Evolutionary conservation across 1,140 invertebrate species (phyloP), one percentile per base, ranked within the genome.

Genomic region (Neodiprion pinetum): DNA sequence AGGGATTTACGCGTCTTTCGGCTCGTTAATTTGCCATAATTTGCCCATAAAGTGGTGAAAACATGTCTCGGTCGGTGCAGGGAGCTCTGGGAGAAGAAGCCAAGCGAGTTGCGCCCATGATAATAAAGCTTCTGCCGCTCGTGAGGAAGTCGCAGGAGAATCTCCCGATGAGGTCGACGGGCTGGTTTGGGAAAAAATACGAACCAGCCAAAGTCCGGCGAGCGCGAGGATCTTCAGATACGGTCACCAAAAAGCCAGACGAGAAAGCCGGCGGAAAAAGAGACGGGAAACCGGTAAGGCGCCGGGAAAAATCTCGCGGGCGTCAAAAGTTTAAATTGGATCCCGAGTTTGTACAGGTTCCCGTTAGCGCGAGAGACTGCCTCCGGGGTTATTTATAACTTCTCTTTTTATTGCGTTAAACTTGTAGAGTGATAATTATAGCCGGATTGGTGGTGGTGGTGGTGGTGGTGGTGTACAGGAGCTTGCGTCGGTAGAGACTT

Each of bases 21-120:
- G 53, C 53, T 61, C 53, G 53, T 61, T 61, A 61, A 61, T 61
- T 61, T 61, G 53, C 53, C 53, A 61, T 61, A 61, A 61, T 61
- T 61, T 61, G 53, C 3, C 53, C 53, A 61, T 61, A 61, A 61
- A 61, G n/a, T 17, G n/a, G 53, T 9, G 53, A 9, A 61, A 61
- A 61, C 53, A 61, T 61, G 3, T 40, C 28, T 40, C 28, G 28
- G 28, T 5, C 28, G 4, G 28, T 40, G 28, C 28, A 40, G 1
- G 28, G 28, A 40, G 28, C 28, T 40, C 2, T 40, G 28, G 5
- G 28, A 40, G 28, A 40, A 40, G 2, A 40, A 40, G 28, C 28
- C 28, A 40, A 40, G 28, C 28, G 28, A 40, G 28, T 40, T 40
- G 28, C 28, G 5, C 28, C 28, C 2, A 40, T 40, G 5, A 40